Evolutionary conservation across 2,113 vertebrate species (phyloP).

Genomic region (Polypterus senegalus): DNA sequence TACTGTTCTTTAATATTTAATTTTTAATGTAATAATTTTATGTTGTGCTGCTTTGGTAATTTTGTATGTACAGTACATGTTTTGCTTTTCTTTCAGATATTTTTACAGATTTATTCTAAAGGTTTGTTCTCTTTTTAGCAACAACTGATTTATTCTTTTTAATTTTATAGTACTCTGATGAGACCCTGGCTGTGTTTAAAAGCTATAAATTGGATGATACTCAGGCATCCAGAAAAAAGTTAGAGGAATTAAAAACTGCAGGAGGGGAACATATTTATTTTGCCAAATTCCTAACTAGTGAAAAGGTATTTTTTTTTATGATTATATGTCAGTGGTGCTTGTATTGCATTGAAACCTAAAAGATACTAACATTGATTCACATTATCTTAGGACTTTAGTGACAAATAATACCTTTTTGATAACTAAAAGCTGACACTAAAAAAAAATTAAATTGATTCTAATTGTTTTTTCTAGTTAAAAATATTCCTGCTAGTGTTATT

Average conservation of each 20-base stretch:
- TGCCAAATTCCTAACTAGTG: slow-evolving; percentile 94
- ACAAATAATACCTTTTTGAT: too few relatives aligned
- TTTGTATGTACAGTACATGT: too few relatives aligned
- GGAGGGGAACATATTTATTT: slow-evolving; percentile 91
- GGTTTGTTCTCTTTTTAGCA: not conserved
- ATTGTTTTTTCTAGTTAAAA: too few relatives aligned
- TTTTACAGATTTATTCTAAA: too few relatives aligned
- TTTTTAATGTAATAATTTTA: too few relatives aligned
- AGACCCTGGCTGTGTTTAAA: slow-evolving; percentile 91
- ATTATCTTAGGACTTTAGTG: not conserved
- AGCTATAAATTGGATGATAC: slow-evolving; percentile 95
- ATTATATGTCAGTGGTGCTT: not conserved
- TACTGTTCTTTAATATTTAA: not conserved
- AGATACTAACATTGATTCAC: not conserved
- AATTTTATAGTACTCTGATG: slow-evolving; percentile 73
- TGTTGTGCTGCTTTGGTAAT: too few relatives aligned
- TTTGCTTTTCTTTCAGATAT: too few relatives aligned
- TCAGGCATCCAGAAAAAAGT: slow-evolving; percentile 86
- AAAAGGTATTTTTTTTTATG: slow-evolving; percentile 61
- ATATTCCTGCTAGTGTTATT: too few relatives aligned
- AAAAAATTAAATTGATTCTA: too few relatives aligned
- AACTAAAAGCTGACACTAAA: too few relatives aligned
- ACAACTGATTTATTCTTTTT: slow-evolving; percentile 17
- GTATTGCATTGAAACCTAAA: too few relatives aligned
- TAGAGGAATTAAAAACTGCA: slow-evolving; percentile 76